These are phyloP conservation scores for Calonectris borealis DNA, from an alignment of 2,113 vertebrate genomes.

Conservation along the genomic window DNA sequence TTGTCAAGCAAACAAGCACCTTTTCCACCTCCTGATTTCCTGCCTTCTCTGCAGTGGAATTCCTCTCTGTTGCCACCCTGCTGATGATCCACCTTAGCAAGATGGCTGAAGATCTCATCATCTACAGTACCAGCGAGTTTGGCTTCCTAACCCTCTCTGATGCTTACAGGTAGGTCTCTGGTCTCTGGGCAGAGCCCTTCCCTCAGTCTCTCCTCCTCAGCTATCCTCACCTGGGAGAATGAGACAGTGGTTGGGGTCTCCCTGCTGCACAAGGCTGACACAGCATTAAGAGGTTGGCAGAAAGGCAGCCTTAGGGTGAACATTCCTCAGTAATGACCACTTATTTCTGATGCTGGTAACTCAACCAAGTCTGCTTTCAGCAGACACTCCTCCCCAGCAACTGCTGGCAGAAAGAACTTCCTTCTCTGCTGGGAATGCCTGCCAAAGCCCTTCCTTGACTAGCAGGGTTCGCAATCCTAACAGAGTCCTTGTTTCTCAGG, in stretches of 20 bases:
- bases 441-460: neutral
- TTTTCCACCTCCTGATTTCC: neutral
- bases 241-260: neutral
- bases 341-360: neutral
- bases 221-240: neutral
- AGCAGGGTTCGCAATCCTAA: neutral
- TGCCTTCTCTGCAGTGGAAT: slow-evolving; percentile 78
- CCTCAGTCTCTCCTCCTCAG: neutral
- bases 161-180: slow-evolving; percentile 79
- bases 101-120: slow-evolving; percentile 91
- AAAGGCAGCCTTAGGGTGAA: neutral
- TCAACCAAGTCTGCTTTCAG: neutral
- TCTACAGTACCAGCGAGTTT: slow-evolving; percentile 94
- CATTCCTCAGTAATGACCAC: neutral
- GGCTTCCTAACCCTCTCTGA: slow-evolving; percentile 88
- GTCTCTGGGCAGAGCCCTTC: neutral
- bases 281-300: neutral
- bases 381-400: neutral
- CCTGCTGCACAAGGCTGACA: neutral
- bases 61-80: slow-evolving; percentile 89
- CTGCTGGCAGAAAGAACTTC: neutral
- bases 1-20: neutral
- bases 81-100: slow-evolving; percentile 92
- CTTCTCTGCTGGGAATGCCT: neutral
- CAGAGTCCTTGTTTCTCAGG: neutral